Conservation (phyloP, 2,113 vertebrate species). For the Saccopteryx leptura region DNA sequence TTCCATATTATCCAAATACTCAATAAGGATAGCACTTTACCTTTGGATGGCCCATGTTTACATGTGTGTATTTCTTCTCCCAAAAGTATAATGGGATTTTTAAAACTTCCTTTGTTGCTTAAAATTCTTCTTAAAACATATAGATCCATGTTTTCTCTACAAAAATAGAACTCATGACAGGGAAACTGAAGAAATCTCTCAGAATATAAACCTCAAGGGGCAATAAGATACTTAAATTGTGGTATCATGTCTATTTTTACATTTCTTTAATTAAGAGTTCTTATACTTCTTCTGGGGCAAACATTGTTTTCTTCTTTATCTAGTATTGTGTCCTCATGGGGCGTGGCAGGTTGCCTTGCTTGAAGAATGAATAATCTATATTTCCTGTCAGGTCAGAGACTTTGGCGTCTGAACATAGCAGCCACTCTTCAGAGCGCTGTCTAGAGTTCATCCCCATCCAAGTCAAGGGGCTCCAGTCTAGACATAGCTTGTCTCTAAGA, state of each 20-base stretch:
- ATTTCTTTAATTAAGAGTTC: constrained; percentile 44
- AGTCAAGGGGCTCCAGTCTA: background rate
- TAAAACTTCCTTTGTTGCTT: constrained; percentile 55
- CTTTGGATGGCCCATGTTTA: constrained; percentile 14
- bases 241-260: background rate
- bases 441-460: background rate
- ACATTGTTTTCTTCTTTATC: background rate
- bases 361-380: background rate
- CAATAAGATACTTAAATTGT: background rate
- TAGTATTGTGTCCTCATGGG: background rate
- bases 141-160: constrained; percentile 19
- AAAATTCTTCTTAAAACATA: constrained; percentile 71
- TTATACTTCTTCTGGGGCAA: background rate
- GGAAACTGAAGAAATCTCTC: constrained; percentile 35
- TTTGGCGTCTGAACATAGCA: background rate
- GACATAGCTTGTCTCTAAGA: constrained; percentile 55
- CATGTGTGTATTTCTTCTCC: constrained; percentile 41
- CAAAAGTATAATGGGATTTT: constrained; percentile 47
- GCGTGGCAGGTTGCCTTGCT: background rate
- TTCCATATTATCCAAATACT: constrained; percentile 41
- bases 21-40: constrained; percentile 45
- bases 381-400: background rate
- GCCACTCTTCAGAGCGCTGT: background rate
- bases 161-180: constrained; percentile 63
- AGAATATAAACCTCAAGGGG: background rate